Evolutionary conservation across 2,797 vertebrate species (phyloP).

Genomic region (Eulemur coronatus): DNA sequence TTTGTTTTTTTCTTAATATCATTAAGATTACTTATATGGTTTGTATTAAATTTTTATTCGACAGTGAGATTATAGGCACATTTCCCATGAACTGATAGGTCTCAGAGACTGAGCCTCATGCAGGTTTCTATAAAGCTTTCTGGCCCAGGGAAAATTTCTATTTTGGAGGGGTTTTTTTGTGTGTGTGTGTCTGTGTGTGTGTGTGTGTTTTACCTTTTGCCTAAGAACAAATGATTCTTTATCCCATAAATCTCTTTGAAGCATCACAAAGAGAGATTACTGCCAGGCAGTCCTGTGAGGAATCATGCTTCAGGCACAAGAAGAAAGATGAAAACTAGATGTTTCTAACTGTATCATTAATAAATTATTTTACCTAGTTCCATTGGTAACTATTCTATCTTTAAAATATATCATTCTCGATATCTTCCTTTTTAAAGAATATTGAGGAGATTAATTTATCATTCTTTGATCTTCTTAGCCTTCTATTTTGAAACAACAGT

Average conservation of each 20-base stretch:
- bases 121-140: constrained; percentile 24
- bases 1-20: not conserved
- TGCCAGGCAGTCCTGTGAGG: not conserved
- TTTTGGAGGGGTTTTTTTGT: not conserved
- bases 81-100: not conserved
- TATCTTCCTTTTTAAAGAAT: not conserved
- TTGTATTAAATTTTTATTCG: not conserved
- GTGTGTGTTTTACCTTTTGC: too few relatives aligned
- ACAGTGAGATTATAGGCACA: not conserved
- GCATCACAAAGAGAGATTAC: not conserved
- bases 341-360: not conserved
- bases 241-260: not conserved
- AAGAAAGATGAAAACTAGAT: not conserved
- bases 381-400: not conserved
- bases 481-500: not conserved
- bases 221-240: not conserved
- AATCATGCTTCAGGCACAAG: not conserved
- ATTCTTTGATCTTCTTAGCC: not conserved
- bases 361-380: constrained; percentile 12
- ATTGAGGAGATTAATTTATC: not conserved
- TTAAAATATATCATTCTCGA: not conserved
- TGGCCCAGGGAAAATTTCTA: not conserved
- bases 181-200: too few relatives aligned
- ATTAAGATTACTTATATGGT: not conserved
- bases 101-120: not conserved